Conservation (phyloP, 2,888 invertebrate species). For the Drosophila bunnanda region DNA sequence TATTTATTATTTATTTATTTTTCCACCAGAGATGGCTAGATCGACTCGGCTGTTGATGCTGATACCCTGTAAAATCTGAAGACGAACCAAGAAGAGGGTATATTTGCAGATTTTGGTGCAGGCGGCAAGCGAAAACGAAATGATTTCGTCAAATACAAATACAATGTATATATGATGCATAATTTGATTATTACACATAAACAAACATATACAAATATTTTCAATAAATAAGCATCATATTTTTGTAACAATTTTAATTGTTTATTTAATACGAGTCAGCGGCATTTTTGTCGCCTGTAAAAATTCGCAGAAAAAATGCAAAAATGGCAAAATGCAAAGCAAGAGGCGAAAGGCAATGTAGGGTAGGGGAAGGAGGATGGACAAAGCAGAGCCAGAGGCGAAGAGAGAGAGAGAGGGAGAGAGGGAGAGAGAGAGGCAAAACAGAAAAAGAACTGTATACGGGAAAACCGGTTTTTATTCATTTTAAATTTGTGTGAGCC, state of each 20-base stretch:
- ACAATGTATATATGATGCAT: neutral
- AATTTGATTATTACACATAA: neutral
- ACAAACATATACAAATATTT: neutral
- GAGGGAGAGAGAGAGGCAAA: neutral
- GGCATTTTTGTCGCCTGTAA: conserved; percentile 14
- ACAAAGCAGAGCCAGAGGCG: neutral
- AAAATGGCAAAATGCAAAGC: conserved; percentile 31
- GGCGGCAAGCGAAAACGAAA: neutral
- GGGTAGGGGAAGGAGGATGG: conserved; percentile 8
- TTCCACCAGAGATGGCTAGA: no score
- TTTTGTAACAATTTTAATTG: neutral
- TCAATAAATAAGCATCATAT: no score
- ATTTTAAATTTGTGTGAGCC: conserved; percentile 53
- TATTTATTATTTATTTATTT: no score
- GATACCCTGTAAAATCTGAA: no score
- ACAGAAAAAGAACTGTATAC: conserved; percentile 44
- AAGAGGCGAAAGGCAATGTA: conserved; percentile 7
- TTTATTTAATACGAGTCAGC: no score
- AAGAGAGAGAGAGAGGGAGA: neutral
- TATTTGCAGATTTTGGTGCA: neutral
- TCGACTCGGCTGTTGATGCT: no score
- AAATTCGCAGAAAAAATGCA: conserved; percentile 20
- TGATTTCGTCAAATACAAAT: neutral
- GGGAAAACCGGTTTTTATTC: conserved; percentile 45
- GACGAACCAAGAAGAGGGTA: no score